A percentile compares a stretch with the other conserved stretches of the same genome.
Conservation (phyloP, 92 coral and sea anemone species). For the Epizoanthus rinbou region DNA sequence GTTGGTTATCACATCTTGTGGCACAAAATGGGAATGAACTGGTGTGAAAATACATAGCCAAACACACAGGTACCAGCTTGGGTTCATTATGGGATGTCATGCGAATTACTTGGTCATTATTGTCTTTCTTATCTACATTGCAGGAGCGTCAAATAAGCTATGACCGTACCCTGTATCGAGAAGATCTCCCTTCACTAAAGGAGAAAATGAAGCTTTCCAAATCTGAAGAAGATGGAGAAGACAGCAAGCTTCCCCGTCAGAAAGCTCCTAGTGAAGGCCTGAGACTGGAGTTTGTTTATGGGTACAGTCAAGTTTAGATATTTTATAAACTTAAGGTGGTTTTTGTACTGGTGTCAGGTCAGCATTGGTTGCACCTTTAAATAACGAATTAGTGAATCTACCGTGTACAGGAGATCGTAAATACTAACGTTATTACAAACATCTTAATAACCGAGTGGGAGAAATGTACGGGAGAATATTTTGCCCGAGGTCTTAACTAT, state of each 20-base stretch:
- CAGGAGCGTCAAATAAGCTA: conserved; percentile 91
- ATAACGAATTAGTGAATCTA: no score
- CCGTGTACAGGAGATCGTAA: neutral
- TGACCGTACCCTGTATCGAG: conserved; percentile 88
- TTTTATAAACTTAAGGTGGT: neutral
- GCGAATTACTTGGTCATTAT: neutral
- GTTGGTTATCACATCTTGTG: no score
- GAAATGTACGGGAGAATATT: no score
- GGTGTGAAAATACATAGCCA: no score
- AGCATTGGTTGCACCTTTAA: no score
- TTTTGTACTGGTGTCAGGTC: no score
- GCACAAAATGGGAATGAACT: no score
- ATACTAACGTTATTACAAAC: neutral
- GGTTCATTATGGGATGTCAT: no score
- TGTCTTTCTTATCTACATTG: neutral
- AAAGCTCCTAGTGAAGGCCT: conserved; percentile 92
- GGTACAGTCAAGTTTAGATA: conserved; percentile 55
- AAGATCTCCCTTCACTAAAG: conserved; percentile 91
- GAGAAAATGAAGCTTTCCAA: conserved; percentile 75
- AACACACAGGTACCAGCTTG: no score
- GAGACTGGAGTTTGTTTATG: conserved; percentile 92
- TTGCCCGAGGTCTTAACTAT: no score
- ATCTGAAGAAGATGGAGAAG: conserved; percentile 67
- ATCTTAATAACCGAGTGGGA: no score
- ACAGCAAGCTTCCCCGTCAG: conserved; percentile 80